Conservation (phyloP, 2,797 vertebrate species). For the Octomys mimax region DNA sequence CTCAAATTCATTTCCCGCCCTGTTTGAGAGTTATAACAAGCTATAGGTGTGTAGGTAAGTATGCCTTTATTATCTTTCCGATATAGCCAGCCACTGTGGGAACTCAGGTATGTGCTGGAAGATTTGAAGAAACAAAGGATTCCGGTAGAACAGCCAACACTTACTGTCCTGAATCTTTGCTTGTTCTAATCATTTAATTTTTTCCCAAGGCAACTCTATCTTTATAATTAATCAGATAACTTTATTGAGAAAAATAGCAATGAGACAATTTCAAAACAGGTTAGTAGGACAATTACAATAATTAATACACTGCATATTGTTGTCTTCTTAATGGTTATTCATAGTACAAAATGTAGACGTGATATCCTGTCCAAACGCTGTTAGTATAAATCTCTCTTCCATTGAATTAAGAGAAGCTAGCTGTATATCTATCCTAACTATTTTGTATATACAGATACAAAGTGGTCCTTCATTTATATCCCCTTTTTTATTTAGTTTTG, state of each 20-base stretch:
- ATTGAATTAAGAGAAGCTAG: too few species aligned
- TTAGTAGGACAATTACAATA: too few species aligned
- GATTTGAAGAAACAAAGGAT: background rate
- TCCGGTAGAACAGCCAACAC: background rate
- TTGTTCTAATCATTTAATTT: background rate
- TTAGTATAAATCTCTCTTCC: too few species aligned
- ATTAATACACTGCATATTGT: too few species aligned
- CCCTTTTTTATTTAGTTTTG: too few species aligned
- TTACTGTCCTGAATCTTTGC: background rate
- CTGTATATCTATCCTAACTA: too few species aligned
- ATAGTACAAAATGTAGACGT: too few species aligned
- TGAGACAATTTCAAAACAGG: too few species aligned
- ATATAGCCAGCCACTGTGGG: background rate
- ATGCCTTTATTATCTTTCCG: background rate
- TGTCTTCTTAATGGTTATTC: too few species aligned
- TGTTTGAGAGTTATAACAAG: background rate
- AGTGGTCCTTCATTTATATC: too few species aligned
- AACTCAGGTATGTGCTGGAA: background rate
- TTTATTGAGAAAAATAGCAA: background rate
- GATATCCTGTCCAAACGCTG: too few species aligned
- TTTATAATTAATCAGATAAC: background rate
- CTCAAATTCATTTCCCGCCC: background rate
- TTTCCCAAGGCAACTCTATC: background rate
- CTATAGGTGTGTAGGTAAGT: background rate
- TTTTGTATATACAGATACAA: too few species aligned